Conservation (phyloP, 2,113 vertebrate genomes). For the Vulpes lagopus region DNA sequence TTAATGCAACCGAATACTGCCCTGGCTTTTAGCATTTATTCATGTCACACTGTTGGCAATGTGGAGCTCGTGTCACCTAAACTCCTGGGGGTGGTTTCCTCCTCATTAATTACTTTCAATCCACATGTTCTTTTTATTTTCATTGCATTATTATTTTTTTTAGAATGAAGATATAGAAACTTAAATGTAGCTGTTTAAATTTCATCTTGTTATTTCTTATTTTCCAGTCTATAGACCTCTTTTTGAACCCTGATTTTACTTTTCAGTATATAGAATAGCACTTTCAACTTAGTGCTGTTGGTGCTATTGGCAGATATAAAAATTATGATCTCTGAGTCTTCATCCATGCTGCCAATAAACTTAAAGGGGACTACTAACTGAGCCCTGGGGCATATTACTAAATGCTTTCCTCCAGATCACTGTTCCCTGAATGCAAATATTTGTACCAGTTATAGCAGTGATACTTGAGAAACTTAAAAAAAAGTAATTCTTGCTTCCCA, state of each 20-base stretch:
- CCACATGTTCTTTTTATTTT: not conserved
- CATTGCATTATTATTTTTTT: not conserved
- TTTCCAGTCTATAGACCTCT: not conserved
- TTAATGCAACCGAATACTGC: not conserved
- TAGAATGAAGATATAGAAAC: not conserved
- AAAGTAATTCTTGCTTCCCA: not conserved
- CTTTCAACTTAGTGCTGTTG: not conserved
- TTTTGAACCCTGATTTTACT: not conserved
- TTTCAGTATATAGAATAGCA: not conserved
- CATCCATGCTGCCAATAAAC: not conserved
- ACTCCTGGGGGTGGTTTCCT: not conserved
- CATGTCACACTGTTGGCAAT: not conserved
- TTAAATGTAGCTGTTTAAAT: not conserved
- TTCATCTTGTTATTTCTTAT: not conserved
- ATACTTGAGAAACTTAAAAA: slow-evolving; percentile 1
- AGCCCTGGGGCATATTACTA: not conserved
- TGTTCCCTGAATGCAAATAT: not conserved
- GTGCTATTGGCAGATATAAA: not conserved
- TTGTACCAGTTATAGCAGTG: not conserved
- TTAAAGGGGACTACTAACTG: not conserved
- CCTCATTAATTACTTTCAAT: not conserved
- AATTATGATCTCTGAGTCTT: not conserved
- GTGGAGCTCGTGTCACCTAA: not conserved
- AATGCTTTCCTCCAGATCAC: not conserved
- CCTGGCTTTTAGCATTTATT: not conserved